Percentiles rank a stretch among this genome's conserved stretches.
phyloP scores from a whole-genome alignment of 1,140 invertebrate species.

The Oreohelix idahoensis region DNA sequence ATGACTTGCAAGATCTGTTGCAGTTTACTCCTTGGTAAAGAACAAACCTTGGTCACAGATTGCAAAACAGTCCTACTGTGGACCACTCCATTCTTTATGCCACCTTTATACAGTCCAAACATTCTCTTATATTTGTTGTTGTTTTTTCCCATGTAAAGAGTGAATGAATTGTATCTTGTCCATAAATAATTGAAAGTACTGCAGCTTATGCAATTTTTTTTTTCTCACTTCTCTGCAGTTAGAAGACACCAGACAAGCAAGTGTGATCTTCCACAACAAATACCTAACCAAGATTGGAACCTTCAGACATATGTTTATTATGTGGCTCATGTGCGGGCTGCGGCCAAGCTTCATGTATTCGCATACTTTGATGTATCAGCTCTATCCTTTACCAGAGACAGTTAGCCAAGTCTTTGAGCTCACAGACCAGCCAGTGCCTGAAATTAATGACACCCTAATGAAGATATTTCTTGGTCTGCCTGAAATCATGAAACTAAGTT shows the following conservation, averaged over 20 bases:
- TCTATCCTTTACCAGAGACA: conserved; percentile 31
- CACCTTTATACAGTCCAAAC: too few relatives aligned
- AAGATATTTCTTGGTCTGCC: conserved; percentile 28
- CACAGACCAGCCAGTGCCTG: neutral
- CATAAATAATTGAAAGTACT: too few relatives aligned
- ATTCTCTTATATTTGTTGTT: too few relatives aligned
- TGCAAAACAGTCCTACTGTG: too few relatives aligned
- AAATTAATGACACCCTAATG: conserved; percentile 16
- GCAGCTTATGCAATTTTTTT: too few relatives aligned
- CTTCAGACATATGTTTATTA: conserved; percentile 29
- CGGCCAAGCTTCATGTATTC: conserved; percentile 33
- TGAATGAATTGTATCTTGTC: too few relatives aligned
- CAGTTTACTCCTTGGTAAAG: too few relatives aligned
- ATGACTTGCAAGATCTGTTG: too few relatives aligned
- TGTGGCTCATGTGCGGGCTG: conserved; percentile 35
- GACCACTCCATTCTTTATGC: too few relatives aligned
- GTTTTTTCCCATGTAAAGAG: too few relatives aligned
- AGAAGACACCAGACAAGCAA: neutral
- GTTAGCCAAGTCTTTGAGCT: conserved; percentile 20
- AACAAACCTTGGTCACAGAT: too few relatives aligned
- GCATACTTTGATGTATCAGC: conserved; percentile 22
- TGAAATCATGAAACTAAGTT: conserved; percentile 34
- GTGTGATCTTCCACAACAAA: conserved; percentile 24
- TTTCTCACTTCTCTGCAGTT: conserved; percentile 7
- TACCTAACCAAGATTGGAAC: conserved; percentile 40